phyloP scores from a whole-genome alignment of 1,140 invertebrate genomes.

The Euschistus heros region DNA sequence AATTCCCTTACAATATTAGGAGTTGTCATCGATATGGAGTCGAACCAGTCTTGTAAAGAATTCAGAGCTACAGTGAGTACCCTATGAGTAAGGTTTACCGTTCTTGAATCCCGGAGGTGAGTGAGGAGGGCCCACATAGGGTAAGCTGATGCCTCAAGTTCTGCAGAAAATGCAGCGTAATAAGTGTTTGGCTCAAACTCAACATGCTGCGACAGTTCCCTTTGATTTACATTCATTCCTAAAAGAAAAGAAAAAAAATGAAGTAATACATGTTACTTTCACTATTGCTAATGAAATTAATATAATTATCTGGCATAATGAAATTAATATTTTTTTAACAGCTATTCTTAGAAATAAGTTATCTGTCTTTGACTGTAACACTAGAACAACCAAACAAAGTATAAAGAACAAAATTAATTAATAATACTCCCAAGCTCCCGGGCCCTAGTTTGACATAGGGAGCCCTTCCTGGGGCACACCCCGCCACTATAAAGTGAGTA shows the following conservation, averaged over 20 bases:
- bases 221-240: constrained; percentile 92
- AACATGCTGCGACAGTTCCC: constrained; percentile 81
- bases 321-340: too few species aligned
- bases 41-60: constrained; percentile 75
- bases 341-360: too few species aligned
- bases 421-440: too few species aligned
- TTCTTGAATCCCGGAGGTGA: constrained; percentile 64
- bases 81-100: constrained; percentile 58
- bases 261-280: background rate
- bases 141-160: constrained; percentile 89
- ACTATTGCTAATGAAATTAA: too few species aligned
- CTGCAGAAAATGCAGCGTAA: constrained; percentile 92
- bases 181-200: constrained; percentile 95
- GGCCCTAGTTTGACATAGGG: too few species aligned
- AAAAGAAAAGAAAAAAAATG: constrained; percentile 29
- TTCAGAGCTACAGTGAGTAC: constrained; percentile 61
- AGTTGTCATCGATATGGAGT: constrained; percentile 49
- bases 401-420: too few species aligned
- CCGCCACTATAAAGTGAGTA: too few species aligned
- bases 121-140: constrained; percentile 93
- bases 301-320: too few species aligned
- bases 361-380: too few species aligned
- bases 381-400: too few species aligned
- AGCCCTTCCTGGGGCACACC: too few species aligned
- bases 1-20: constrained; percentile 24